A percentile compares a stretch with the other conserved stretches of the same genome.
These are phyloP conservation scores for Montifringilla adamsi DNA, from an alignment of 2,113 vertebrate species.

Conservation along the genomic window DNA sequence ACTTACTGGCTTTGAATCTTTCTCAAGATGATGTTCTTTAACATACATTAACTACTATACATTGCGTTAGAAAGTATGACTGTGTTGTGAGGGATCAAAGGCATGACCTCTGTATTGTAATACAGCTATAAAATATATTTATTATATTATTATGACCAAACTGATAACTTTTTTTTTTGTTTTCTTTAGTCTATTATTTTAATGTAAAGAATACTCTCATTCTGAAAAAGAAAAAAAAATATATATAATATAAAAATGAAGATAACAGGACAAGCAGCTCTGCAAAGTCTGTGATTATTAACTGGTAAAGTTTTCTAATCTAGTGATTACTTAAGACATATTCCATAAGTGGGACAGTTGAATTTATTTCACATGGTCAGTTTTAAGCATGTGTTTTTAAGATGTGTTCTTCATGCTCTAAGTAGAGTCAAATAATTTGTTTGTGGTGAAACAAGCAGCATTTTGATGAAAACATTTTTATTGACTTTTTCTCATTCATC, in stretches of 20 bases:
- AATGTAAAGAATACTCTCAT: background rate
- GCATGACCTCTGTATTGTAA: background rate
- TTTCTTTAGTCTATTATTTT: background rate
- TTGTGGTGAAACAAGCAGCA: background rate
- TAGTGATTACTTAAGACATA: background rate
- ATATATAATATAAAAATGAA: background rate
- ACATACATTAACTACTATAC: background rate
- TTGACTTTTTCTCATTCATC: background rate
- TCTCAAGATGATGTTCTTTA: background rate
- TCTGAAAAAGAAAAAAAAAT: background rate
- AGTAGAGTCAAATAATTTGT: background rate
- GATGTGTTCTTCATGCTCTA: background rate
- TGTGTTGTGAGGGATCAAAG: background rate
- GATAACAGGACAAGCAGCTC: background rate
- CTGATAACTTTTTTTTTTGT: background rate
- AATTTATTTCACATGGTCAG: background rate
- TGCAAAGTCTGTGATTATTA: background rate
- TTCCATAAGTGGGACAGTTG: background rate
- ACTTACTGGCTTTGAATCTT: background rate
- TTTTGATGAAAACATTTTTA: background rate
- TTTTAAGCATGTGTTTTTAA: background rate
- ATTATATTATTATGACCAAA: background rate
- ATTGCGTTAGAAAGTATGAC: background rate
- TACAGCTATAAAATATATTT: background rate
- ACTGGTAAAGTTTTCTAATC: background rate